These are phyloP conservation scores for Rhinolophus ferrumequinum DNA, from an alignment of 2,113 vertebrate species.

Conservation along the genomic window DNA sequence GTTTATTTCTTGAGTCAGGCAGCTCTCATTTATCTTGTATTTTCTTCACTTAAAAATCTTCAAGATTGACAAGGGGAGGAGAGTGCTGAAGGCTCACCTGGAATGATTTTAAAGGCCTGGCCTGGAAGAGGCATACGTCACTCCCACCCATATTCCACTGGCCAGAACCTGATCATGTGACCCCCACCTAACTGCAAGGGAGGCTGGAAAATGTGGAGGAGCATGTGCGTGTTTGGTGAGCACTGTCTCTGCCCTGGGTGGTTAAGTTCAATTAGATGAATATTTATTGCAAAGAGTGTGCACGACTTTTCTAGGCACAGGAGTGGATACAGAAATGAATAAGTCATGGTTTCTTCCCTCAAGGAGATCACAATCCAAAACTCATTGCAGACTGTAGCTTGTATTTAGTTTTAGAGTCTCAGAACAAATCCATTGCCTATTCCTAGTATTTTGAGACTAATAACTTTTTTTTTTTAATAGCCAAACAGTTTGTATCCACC, in stretches of 20 bases:
- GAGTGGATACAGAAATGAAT: neutral
- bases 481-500: neutral
- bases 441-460: conserved; percentile 37
- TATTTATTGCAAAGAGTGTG: neutral
- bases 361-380: neutral
- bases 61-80: neutral
- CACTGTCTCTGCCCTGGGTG: neutral
- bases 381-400: neutral
- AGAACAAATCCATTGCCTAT: conserved; percentile 43
- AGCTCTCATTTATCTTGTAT: conserved; percentile 7
- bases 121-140: neutral
- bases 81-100: neutral
- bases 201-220: neutral
- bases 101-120: neutral
- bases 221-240: neutral
- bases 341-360: neutral
- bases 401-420: conserved; percentile 37
- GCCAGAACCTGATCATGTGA: neutral
- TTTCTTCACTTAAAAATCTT: conserved; percentile 8
- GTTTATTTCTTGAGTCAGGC: neutral
- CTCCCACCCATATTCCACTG: neutral
- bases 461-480: conserved; percentile 53
- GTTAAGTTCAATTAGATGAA: conserved; percentile 4
- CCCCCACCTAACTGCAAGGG: neutral
- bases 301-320: neutral